phyloP scores from a whole-genome alignment of 2,888 invertebrate species.

The Zaprionus obscuricornis region DNA sequence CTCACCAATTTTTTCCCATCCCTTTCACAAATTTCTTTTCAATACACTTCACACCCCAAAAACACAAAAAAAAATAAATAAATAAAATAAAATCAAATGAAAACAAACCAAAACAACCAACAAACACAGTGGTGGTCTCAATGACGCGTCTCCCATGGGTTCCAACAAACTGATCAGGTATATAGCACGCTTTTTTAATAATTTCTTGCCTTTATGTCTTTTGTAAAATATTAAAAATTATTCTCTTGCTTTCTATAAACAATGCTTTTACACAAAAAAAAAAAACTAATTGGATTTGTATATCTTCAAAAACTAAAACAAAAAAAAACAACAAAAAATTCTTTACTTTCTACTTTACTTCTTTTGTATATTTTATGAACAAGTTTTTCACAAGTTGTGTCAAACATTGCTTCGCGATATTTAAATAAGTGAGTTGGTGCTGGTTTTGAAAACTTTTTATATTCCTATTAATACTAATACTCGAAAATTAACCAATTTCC shows the following conservation, averaged over 20 bases:
- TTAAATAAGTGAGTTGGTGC: slow-evolving; percentile 82
- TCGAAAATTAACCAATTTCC: no score
- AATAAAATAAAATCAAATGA: no score
- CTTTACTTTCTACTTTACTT: slow-evolving; percentile 44
- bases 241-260: slow-evolving; percentile 59
- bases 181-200: slow-evolving; percentile 77
- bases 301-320: slow-evolving; percentile 20
- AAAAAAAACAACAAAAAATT: slow-evolving; percentile 17
- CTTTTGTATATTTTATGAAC: slow-evolving; percentile 54
- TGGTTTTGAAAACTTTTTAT: slow-evolving; percentile 62
- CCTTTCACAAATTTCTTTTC: slow-evolving; percentile 59
- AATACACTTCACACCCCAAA: slow-evolving; percentile 50
- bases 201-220: slow-evolving; percentile 35
- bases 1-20: slow-evolving; percentile 66
- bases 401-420: slow-evolving; percentile 82
- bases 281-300: slow-evolving; percentile 62
- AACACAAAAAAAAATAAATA: slow-evolving; percentile 32
- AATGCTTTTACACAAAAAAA: slow-evolving; percentile 42
- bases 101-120: slow-evolving; percentile 40
- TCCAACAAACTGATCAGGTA: slow-evolving; percentile 85
- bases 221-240: slow-evolving; percentile 41
- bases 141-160: slow-evolving; percentile 83
- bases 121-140: slow-evolving; percentile 82
- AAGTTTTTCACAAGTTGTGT: slow-evolving; percentile 83
- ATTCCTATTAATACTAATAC: slow-evolving; percentile 46